Evolutionary conservation across 2,797 vertebrate species (phyloP).

Genomic region (Linurgus olivaceus): DNA sequence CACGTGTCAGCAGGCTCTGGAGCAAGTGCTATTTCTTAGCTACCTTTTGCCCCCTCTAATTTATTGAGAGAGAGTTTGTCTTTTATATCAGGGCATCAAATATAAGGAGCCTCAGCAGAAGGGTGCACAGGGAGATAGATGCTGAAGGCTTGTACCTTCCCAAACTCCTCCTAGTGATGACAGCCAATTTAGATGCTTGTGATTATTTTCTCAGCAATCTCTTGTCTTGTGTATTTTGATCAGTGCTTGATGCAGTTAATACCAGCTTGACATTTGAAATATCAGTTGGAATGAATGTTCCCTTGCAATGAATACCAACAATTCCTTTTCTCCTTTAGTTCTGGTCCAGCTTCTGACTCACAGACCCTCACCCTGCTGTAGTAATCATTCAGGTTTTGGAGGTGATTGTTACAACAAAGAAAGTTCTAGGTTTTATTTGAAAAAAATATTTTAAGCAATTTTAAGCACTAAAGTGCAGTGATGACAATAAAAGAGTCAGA

Average conservation of each 20-base stretch:
- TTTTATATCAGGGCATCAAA: background rate
- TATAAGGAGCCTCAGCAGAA: background rate
- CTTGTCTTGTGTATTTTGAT: slow-evolving; percentile 41
- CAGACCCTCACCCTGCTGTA: background rate
- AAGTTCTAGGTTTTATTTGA: background rate
- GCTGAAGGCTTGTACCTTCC: background rate
- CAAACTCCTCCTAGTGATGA: background rate
- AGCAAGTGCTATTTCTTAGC: background rate
- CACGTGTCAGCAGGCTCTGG: background rate
- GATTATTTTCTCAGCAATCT: slow-evolving; percentile 25
- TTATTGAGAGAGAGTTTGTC: background rate
- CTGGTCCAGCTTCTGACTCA: background rate
- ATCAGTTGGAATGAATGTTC: background rate
- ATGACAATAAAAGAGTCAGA: background rate
- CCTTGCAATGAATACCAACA: background rate
- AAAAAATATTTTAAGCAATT: background rate
- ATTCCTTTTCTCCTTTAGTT: background rate
- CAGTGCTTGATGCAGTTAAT: slow-evolving; percentile 27
- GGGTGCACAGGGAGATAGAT: background rate
- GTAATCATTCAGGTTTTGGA: background rate
- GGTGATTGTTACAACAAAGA: background rate
- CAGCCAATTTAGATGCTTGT: slow-evolving; percentile 20
- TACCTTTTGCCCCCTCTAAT: background rate
- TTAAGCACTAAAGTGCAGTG: background rate
- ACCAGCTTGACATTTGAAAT: slow-evolving; percentile 21